These are phyloP conservation scores for Chloroclysta siterata DNA, from an alignment of 2,888 invertebrate species.

Conservation along the genomic window DNA sequence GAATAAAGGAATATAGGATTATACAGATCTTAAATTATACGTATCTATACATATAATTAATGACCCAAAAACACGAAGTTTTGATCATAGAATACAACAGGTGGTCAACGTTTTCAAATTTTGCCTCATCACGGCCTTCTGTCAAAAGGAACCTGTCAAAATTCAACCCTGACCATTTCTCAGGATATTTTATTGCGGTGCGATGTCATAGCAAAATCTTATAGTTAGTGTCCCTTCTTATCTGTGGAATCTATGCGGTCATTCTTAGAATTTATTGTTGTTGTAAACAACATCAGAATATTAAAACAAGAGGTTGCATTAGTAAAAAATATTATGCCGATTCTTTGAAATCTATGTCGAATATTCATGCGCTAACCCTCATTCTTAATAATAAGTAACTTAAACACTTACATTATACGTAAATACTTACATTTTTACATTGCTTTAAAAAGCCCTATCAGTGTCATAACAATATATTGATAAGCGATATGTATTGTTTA, in stretches of 20 bases:
- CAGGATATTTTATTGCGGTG: slow-evolving; percentile 41
- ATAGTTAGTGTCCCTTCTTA: slow-evolving; percentile 43
- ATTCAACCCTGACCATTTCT: slow-evolving; percentile 36
- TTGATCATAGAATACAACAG: slow-evolving; percentile 79
- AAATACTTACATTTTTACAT: too few relatives aligned
- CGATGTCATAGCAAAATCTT: slow-evolving; percentile 43
- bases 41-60: too few relatives aligned
- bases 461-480: too few relatives aligned
- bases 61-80: slow-evolving; percentile 73
- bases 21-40: too few relatives aligned
- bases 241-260: slow-evolving; percentile 43
- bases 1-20: too few relatives aligned
- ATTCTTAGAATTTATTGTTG: slow-evolving; percentile 45
- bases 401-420: too few relatives aligned
- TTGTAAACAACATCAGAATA: slow-evolving; percentile 39
- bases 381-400: too few relatives aligned
- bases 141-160: slow-evolving; percentile 42
- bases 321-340: neutral
- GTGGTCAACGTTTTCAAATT: slow-evolving; percentile 67
- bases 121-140: slow-evolving; percentile 61
- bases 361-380: neutral
- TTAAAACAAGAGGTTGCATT: slow-evolving; percentile 26
- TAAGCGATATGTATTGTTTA: too few relatives aligned
- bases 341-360: neutral
- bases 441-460: too few relatives aligned